Conservation (phyloP, 2,888 invertebrate genomes). For the Troglohyphantes excavatus region DNA sequence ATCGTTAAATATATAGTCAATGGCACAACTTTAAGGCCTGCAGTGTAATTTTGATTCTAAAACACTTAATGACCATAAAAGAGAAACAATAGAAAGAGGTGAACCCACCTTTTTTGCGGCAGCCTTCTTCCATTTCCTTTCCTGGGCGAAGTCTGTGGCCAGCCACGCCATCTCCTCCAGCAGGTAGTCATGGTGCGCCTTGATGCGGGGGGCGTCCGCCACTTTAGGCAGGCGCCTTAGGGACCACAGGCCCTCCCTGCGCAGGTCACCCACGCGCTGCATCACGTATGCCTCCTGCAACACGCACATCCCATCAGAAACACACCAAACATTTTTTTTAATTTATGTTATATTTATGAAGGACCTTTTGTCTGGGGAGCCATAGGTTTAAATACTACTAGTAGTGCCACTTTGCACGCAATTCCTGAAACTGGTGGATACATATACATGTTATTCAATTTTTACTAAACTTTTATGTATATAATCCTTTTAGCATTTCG, state of each 20-base stretch:
- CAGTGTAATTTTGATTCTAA: too few species aligned
- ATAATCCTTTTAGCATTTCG: too few species aligned
- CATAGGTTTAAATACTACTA: too few species aligned
- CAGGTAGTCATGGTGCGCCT: slow-evolving; percentile 99
- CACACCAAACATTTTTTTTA: too few species aligned
- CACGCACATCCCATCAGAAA: too few species aligned
- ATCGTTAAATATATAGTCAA: too few species aligned
- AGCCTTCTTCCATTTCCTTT: slow-evolving; percentile 98
- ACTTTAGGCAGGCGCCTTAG: slow-evolving; percentile 95
- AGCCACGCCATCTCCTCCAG: slow-evolving; percentile 99
- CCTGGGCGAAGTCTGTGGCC: slow-evolving; percentile 97
- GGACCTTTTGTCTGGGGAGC: neutral
- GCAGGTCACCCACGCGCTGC: slow-evolving; percentile 93
- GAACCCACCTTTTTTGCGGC: slow-evolving; percentile 90
- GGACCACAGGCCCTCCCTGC: slow-evolving; percentile 97
- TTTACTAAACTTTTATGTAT: too few species aligned
- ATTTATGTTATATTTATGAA: neutral
- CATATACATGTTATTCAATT: too few species aligned
- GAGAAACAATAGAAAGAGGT: neutral
- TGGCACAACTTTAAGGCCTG: too few species aligned
- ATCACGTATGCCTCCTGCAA: slow-evolving; percentile 93
- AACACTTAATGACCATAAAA: too few species aligned
- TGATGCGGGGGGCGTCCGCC: slow-evolving; percentile 93
- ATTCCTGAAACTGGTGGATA: too few species aligned
- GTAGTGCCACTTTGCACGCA: too few species aligned